Evolutionary conservation across 2,888 invertebrate genomes (phyloP).

Genomic region (Drosophila incognita): DNA sequence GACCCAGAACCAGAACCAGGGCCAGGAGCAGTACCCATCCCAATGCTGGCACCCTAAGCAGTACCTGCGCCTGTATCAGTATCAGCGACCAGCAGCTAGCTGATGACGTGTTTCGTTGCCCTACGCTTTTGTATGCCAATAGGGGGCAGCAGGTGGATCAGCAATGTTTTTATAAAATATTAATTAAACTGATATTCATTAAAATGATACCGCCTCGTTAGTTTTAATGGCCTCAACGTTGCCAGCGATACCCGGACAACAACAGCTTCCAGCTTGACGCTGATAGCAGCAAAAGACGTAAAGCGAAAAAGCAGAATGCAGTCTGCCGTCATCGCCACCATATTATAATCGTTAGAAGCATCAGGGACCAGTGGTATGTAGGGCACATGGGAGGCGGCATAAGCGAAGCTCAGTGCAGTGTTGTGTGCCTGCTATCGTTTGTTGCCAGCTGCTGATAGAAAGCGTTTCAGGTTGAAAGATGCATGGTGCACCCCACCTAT

Average conservation of each 20-base stretch:
- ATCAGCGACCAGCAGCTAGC: constrained; percentile 2
- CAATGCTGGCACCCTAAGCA: neutral
- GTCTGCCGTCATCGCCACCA: constrained; percentile 37
- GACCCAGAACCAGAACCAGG: neutral
- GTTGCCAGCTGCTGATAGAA: neutral
- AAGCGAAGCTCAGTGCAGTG: neutral
- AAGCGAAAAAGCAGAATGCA: neutral
- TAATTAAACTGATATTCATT: constrained; percentile 76
- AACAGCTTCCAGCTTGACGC: neutral
- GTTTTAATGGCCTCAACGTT: constrained; percentile 67
- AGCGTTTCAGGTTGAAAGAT: neutral
- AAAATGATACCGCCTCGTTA: constrained; percentile 65
- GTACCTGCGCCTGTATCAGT: neutral
- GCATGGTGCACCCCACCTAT: neutral
- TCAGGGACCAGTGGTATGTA: constrained; percentile 21
- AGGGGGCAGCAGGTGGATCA: constrained; percentile 12
- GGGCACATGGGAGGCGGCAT: constrained; percentile 18
- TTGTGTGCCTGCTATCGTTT: constrained; percentile 1
- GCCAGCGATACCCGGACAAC: constrained; percentile 4
- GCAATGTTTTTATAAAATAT: constrained; percentile 64
- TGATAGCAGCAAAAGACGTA: neutral
- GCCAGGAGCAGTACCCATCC: constrained; percentile 2
- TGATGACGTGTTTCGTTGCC: neutral
- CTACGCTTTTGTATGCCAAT: neutral
- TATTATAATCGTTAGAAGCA: constrained; percentile 44